Evolutionary conservation across 2,797 vertebrate species (phyloP), one percentile per base, ranked within the genome.

Genomic region (Peromyscus melanophrys): DNA sequence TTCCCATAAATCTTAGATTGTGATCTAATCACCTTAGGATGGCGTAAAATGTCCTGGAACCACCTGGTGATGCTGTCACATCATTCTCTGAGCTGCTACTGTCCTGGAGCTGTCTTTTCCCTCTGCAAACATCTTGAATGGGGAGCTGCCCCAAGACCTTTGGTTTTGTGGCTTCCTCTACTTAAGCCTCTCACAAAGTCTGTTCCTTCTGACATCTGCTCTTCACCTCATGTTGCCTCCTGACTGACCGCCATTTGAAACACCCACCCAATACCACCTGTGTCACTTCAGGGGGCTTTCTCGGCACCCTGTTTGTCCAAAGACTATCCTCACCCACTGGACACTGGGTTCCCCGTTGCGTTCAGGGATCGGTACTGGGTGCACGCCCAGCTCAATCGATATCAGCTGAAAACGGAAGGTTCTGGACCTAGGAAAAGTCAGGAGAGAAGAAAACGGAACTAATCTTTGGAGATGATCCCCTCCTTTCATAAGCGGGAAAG

Each of bases 1-100:
- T 95, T 95, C 73, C 63, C 46, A 8, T 46, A 86, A 40, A 46
- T 85, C 63, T 95, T 77, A 84, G 21, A 92, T 92, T 85, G 85
- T 80, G 89, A 94, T 84, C 89, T 59, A 57, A 94, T 73, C 65
- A 77, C 71, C 59, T 84, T 82, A 63, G 19, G 40, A 9, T 43
- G 31, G 16, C 13, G 34, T 63, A 16, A 55, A 80, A 93, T 57
- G 43, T 43, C 71, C 34, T 7, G 0, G 1, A 43, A 23, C 11
- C 43, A 14, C 40, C 85, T 67, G 37, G 2, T 7, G 16, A 23
- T 25, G 59, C 1, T 25, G 77, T 55, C 37, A 4, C n/a, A 49
- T 49, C 12, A 7, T 19, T 46, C 16, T 31, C 59, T 40, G 46
- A 4, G 31, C 25, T 76, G 4, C 69, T 19, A 11, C 19, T 40